These are phyloP conservation scores for Psephotus haematonotus DNA, from an alignment of 2,113 vertebrate species.

Conservation along the genomic window DNA sequence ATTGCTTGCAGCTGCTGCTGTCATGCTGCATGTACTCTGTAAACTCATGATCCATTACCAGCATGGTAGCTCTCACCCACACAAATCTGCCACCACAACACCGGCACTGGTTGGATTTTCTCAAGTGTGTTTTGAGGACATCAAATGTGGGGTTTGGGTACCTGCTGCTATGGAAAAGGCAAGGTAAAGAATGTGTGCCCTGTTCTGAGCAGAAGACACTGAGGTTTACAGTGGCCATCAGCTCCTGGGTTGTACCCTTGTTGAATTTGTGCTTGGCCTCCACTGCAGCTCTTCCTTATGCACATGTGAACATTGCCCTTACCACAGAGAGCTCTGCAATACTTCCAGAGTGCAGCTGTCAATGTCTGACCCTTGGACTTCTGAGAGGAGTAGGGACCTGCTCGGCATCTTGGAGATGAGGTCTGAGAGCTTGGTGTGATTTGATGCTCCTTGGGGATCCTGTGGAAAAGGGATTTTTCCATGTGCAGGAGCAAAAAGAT, in stretches of 20 bases:
- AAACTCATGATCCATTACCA: not conserved
- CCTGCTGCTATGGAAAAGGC: not conserved
- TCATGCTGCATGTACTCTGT: not conserved
- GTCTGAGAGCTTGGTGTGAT: not conserved
- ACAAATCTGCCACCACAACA: rapidly evolving
- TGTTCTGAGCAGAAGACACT: not conserved
- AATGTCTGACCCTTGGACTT: rapidly evolving
- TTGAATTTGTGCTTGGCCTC: not conserved
- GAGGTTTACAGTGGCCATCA: not conserved
- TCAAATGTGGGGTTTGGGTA: not conserved
- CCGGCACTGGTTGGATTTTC: rapidly evolving
- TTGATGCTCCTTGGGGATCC: not conserved
- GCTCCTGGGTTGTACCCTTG: not conserved
- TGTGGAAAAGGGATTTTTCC: not conserved
- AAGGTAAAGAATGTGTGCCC: not conserved
- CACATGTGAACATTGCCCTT: not conserved
- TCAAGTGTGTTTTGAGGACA: not conserved
- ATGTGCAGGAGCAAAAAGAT: not conserved
- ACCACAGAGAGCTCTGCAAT: not conserved
- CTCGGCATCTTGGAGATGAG: not conserved
- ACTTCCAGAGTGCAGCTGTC: not conserved
- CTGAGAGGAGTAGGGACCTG: not conserved
- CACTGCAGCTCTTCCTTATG: not conserved
- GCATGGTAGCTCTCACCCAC: not conserved
- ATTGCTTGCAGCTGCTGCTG: not conserved